Evolutionary conservation across 1,140 invertebrate species (phyloP).

Genomic region (Paracyclopina nana): DNA sequence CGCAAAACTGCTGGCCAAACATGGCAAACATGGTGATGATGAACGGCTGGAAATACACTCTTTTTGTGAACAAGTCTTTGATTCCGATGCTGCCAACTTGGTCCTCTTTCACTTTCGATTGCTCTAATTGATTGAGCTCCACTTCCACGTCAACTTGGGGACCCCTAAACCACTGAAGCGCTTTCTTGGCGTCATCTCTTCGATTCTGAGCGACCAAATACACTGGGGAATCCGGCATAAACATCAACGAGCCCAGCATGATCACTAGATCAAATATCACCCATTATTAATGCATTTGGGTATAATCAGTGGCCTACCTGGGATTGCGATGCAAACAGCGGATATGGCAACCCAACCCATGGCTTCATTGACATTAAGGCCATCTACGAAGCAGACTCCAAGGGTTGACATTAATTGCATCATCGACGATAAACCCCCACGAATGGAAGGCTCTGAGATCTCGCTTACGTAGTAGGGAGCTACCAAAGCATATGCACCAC

Average conservation of each 20-base stretch:
- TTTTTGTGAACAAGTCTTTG: not conserved
- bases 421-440: not conserved
- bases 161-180: slow-evolving; percentile 1
- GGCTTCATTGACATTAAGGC: not conserved
- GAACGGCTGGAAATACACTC: slow-evolving; percentile 30
- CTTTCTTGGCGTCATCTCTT: not conserved
- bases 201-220: not conserved
- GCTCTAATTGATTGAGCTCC: slow-evolving; percentile 3
- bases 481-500: slow-evolving; percentile 30
- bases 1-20: slow-evolving; percentile 48
- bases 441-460: slow-evolving; percentile 1
- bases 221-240: slow-evolving; percentile 2
- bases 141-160: not conserved
- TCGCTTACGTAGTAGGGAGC: slow-evolving; percentile 10
- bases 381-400: slow-evolving; percentile 24
- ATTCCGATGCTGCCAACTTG: not conserved
- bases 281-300: too few relatives aligned
- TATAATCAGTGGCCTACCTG: too few relatives aligned
- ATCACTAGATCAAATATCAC: not conserved
- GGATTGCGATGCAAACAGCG: not conserved
- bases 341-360: not conserved
- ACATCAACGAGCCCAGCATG: not conserved
- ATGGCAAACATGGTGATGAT: slow-evolving; percentile 28
- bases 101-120: slow-evolving; percentile 29
- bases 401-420: slow-evolving; percentile 51